These are phyloP conservation scores for Nanorana parkeri DNA, from an alignment of 2,113 vertebrate species.

Conservation along the genomic window DNA sequence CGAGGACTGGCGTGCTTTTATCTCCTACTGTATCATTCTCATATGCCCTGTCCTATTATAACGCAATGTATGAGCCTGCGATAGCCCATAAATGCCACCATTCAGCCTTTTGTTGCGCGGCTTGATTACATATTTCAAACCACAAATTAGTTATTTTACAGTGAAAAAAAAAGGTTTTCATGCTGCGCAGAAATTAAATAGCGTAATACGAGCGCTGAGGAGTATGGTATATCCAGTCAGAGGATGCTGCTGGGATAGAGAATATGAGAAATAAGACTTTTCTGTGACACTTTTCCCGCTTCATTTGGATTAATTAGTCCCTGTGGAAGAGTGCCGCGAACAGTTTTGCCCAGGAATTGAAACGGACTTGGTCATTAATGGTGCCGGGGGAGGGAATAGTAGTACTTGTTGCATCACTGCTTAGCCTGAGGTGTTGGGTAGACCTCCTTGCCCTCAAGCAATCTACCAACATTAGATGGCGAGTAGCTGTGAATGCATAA, in stretches of 20 bases:
- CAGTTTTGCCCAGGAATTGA: no score
- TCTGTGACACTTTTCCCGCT: not conserved
- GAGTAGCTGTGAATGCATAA: no score
- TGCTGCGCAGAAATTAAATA: not conserved
- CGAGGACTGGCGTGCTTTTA: slow-evolving; percentile 3
- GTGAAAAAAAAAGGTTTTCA: not conserved
- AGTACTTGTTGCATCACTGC: no score
- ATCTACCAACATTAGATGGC: no score
- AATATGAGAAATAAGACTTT: not conserved
- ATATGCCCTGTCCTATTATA: slow-evolving; percentile 47
- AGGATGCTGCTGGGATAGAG: not conserved
- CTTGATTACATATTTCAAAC: not conserved
- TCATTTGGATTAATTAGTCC: no score
- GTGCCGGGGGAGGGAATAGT: no score
- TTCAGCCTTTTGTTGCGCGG: not conserved
- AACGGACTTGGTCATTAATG: no score
- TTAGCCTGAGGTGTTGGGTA: no score
- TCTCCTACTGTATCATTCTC: slow-evolving; percentile 22
- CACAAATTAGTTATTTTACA: slow-evolving; percentile 22
- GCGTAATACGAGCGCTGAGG: not conserved
- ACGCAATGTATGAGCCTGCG: slow-evolving; percentile 59
- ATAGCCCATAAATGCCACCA: slow-evolving; percentile 34
- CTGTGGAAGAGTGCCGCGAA: no score
- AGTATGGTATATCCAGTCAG: not conserved
- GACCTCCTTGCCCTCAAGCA: no score